Conservation (phyloP, 2,797 vertebrate species). For the Australoheros facetus region DNA sequence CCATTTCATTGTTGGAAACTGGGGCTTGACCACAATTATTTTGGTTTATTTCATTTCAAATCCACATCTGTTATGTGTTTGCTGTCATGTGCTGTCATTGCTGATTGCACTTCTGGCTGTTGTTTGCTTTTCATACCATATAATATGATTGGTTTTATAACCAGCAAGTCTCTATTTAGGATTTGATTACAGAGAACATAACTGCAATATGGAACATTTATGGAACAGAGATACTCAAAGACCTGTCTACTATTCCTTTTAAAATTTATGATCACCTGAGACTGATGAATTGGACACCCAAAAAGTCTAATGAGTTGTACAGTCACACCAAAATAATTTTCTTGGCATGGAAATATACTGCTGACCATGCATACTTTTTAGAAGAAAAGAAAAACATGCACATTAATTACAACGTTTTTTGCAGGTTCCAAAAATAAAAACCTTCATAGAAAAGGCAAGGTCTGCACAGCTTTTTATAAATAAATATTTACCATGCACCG, state of each 20-base stretch:
- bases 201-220: slow-evolving; percentile 18
- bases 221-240: background rate
- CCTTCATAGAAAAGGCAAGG: background rate
- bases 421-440: background rate
- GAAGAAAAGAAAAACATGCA: background rate
- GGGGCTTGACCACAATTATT: background rate
- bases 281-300: background rate
- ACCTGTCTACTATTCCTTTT: background rate
- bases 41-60: background rate
- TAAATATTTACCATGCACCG: too few relatives aligned
- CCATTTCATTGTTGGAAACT: background rate
- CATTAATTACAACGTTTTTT: background rate
- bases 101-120: slow-evolving; percentile 20
- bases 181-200: background rate
- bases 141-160: slow-evolving; percentile 7
- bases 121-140: slow-evolving; percentile 10
- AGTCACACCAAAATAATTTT: background rate
- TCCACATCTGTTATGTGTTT: slow-evolving; percentile 11
- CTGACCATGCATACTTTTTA: fast-evolving
- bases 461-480: background rate
- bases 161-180: background rate
- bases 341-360: background rate
- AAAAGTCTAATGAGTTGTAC: background rate
- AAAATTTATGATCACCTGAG: background rate
- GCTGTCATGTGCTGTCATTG: background rate